A percentile compares a stretch with the other conserved stretches of the same genome.
These are phyloP conservation scores for Scolopax bukidnonensis DNA, from an alignment of 2,797 vertebrate genomes.

Conservation along the genomic window DNA sequence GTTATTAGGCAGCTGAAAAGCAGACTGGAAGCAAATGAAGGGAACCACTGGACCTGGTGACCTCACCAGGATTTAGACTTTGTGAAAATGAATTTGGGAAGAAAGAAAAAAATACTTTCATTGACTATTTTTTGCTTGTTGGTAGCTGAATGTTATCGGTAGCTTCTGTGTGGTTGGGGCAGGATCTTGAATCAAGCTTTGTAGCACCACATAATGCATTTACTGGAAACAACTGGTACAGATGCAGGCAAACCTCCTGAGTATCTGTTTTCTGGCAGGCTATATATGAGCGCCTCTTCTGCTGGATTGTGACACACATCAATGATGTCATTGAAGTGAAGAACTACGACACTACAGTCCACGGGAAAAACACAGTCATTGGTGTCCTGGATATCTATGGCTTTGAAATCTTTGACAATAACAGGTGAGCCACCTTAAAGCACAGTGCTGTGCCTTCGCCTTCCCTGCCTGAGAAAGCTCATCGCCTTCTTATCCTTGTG, in stretches of 20 bases:
- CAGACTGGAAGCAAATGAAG: background rate
- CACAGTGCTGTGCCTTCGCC: background rate
- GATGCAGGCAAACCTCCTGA: background rate
- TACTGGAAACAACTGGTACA: background rate
- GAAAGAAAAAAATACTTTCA: background rate
- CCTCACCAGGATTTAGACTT: background rate
- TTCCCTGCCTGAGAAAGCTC: background rate
- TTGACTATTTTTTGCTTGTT: background rate
- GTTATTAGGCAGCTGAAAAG: background rate
- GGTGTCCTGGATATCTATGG: slow-evolving; percentile 98
- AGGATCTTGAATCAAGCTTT: background rate
- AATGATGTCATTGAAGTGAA: slow-evolving; percentile 95
- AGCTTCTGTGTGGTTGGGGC: background rate
- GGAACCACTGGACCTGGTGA: background rate
- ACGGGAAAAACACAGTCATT: slow-evolving; percentile 97
- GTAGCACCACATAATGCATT: background rate
- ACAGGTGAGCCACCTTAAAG: slow-evolving; percentile 82
- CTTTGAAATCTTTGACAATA: slow-evolving; percentile 98
- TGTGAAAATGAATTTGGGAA: background rate
- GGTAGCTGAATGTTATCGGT: background rate
- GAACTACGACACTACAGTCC: slow-evolving; percentile 88
- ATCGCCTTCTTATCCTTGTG: background rate
- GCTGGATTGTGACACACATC: slow-evolving; percentile 96
- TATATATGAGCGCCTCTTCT: slow-evolving; percentile 96
- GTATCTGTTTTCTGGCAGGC: slow-evolving; percentile 80